Base-by-base conservation (phyloP, 2,797 vertebrate species). In the Philypnodon macrostomus region DNA sequence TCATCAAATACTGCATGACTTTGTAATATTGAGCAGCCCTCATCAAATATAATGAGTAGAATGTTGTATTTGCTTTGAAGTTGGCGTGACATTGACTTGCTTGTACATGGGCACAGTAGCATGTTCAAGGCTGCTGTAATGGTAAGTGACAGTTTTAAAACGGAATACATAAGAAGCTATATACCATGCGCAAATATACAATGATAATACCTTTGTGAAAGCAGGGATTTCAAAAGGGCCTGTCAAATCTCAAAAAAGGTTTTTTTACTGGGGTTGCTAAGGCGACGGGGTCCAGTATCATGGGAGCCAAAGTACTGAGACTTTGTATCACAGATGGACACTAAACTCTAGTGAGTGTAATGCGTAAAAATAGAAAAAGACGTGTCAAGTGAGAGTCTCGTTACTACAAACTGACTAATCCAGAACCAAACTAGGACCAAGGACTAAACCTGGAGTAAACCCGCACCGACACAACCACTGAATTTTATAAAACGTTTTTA, bases 171-270 rank as follows among this genome's bases (percentile, higher is more conserved):
- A 46, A 47, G 24, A 39, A 15, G 56, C 58, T 51, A n/a, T 53
- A 52, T 32, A 17, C 42, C 33, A 46, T 24, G 61, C 51, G 54
- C 58, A 63, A 56, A 47, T 60, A 67, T 67, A 60, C 71, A 72
- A 63, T 47, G 47, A 68, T 55, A 18, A 58, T 73, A 62, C 60
- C 56, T 74, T 45, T 23, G 21, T 6, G 57, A 26, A 37, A 15
- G 49, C 57, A 37, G 45, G 59, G 53, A 58, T 47, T 59, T 81
- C 58, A 73, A 59, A 35, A 67, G 61, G 33, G 45, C 5, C 70
- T 75, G 81, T 82, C 76, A 81, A 73, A 83, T 72, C 58, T 72
- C 58, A 46, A 65, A 77, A 70, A 51, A 53, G 53, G 50, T 63
- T 54, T 72, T 51, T 27, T 44, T 64, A 58, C 58, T 41, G 56